Evolutionary conservation across 2,113 vertebrate species (phyloP).

Genomic region (Patagioenas fasciata): DNA sequence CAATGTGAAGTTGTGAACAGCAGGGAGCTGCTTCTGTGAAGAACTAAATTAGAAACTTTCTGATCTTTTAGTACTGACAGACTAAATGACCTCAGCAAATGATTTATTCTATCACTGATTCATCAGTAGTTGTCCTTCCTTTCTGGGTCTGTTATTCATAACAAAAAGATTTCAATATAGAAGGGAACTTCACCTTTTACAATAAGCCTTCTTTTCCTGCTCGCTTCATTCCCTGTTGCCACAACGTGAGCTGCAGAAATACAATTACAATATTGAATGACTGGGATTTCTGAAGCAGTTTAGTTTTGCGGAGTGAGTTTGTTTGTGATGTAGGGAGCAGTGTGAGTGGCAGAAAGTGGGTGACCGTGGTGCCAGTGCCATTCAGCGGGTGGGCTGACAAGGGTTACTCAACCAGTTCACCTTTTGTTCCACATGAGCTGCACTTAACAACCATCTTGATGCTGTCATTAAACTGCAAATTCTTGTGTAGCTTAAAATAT

Average conservation of each 20-base stretch:
- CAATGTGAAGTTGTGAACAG: conserved; percentile 9
- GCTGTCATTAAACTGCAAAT: not conserved
- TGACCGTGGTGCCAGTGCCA: not conserved
- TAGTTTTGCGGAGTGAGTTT: not conserved
- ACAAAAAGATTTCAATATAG: not conserved
- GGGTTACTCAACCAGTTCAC: not conserved
- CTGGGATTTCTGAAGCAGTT: not conserved
- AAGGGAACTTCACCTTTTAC: not conserved
- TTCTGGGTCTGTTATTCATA: not conserved
- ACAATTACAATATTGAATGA: not conserved
- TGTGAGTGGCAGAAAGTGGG: not conserved
- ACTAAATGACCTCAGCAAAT: not conserved
- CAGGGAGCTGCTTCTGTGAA: not conserved
- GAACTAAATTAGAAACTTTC: conserved; percentile 28
- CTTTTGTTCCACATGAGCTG: not conserved
- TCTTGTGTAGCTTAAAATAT: not conserved
- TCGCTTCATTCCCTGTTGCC: not conserved
- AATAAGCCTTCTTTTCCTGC: not conserved
- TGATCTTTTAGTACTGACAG: not conserved
- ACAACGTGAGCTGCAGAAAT: not conserved
- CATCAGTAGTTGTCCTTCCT: conserved; percentile 4
- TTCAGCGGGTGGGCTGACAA: accelerated
- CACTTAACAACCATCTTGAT: not conserved
- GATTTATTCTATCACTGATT: not conserved
- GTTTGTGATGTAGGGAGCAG: not conserved